phyloP scores from a whole-genome alignment of 1,140 invertebrate species.

The silkworm (Bombyx mori) region ASM3026992v2 NC_085107.1:5091001-5091500 shows the following conservation, averaged over 20 bases:
- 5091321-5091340: conserved; percentile 33
- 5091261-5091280: conserved; percentile 12
- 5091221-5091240: neutral
- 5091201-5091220: no score
- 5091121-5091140: no score
- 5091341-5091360: conserved; percentile 7
- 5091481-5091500: conserved; percentile 18
- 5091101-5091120: no score
- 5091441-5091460: conserved; percentile 20
- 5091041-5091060: no score
- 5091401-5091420: conserved; percentile 57
- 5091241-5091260: conserved; percentile 28
- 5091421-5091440: conserved; percentile 18
- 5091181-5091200: no score
- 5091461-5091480: conserved; percentile 28
- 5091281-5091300: conserved; percentile 17
- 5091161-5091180: no score
- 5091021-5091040: no score
- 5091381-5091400: conserved; percentile 37
- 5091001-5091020: no score
- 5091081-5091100: no score
- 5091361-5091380: neutral
- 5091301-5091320: conserved; percentile 31
- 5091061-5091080: no score
- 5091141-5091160: no score